A percentile compares a stretch with the other conserved stretches of the same genome.
These are phyloP conservation scores for Gasteruption jaculator DNA, from an alignment of 2,888 invertebrate genomes.

Conservation along the genomic window DNA sequence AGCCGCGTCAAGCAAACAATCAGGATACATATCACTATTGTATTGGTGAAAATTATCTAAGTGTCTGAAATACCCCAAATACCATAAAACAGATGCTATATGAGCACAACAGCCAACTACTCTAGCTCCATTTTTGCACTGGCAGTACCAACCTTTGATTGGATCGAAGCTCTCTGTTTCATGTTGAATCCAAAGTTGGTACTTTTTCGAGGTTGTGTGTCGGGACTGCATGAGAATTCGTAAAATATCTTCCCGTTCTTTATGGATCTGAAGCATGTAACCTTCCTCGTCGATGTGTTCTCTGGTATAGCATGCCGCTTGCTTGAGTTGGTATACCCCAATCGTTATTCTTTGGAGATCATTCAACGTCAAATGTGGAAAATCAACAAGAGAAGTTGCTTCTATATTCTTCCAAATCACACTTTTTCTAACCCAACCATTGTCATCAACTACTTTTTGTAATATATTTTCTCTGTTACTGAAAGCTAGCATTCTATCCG, in stretches of 20 bases:
- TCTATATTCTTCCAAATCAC: constrained; percentile 9
- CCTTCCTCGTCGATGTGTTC: constrained; percentile 5
- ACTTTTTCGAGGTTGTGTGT: constrained; percentile 3
- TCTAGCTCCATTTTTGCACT: constrained; percentile 8
- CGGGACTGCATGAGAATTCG: constrained; percentile 5
- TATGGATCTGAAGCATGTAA: constrained; percentile 2
- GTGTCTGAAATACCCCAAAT: constrained; percentile 10
- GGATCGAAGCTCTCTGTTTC: constrained; percentile 6
- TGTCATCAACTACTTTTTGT: constrained; percentile 5
- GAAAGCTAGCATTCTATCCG: neutral
- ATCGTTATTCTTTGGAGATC: constrained; percentile 10
- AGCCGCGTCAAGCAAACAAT: constrained; percentile 9
- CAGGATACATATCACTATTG: constrained; percentile 7
- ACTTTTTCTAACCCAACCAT: constrained; percentile 10
- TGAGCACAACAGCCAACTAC: constrained; percentile 15
- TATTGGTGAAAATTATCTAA: constrained; percentile 4
- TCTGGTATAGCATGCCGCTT: constrained; percentile 7
- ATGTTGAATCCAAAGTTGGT: constrained; percentile 12
- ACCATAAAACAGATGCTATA: constrained; percentile 14
- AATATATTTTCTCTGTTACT: neutral
- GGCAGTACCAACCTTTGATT: constrained; percentile 11
- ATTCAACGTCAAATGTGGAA: constrained; percentile 7
- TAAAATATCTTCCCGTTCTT: neutral
- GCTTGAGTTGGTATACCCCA: constrained; percentile 9
- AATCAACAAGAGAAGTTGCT: constrained; percentile 2